Evolutionary conservation across 2,888 invertebrate genomes (phyloP), one percentile per base, ranked within the genome.

Genomic region (Polydrusus pterygomalis): DNA sequence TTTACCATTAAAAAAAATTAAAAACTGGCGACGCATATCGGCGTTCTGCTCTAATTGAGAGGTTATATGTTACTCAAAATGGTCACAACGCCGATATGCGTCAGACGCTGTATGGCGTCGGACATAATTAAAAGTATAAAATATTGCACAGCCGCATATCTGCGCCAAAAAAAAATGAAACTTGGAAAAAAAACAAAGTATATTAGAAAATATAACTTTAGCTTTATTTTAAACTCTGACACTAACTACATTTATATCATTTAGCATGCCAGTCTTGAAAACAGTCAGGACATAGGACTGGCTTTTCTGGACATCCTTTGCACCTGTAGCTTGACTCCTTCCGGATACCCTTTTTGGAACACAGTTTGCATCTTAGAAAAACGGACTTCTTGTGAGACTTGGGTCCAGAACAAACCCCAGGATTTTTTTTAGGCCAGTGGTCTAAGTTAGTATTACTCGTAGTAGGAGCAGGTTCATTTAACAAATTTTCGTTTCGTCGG

Each of bases 21-120:
- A 25, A 25, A 25, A 25, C 25, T 25, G 25, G 25, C 25, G 25
- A 25, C 25, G 25, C 25, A 25, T n/a, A n/a, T n/a, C n/a, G n/a
- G n/a, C n/a, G n/a, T 25, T 25, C 25, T 25, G 25, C 2, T 25
- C 25, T 25, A 25, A 25, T 25, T 25, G 25, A 25, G 25, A 25
- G 25, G 25, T 25, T 25, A 25, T 25, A 25, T 25, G 25, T 25
- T 25, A 1, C 25, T 25, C 25, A 25, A 25, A 25, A 25, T 25
- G 25, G 25, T 5, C 25, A 25, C 25, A 25, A 25, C 25, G 25
- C 25, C 25, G 45, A 47, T 47, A 47, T 79, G n/a, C 45, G 45
- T 47, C 45, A 15, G 45, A 47, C n/a, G 45, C 45, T 47, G 45
- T 15, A 47, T 6, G 45, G 45, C 45, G 45, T 47, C 45, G 45